Base-by-base conservation (phyloP, 2,888 invertebrate species). In the Odiellus spinosus region DNA sequence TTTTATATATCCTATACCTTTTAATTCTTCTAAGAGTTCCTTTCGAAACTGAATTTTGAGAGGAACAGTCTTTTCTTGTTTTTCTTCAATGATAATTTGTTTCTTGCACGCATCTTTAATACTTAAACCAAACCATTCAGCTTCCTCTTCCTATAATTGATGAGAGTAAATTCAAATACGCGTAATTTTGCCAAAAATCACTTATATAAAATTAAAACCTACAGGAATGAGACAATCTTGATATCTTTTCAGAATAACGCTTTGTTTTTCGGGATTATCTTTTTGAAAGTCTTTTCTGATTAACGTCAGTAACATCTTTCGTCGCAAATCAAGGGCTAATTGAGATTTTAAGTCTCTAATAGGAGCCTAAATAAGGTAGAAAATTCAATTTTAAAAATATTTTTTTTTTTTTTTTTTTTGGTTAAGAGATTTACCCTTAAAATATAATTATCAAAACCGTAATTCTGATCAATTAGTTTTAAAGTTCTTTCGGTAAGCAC, bases 401-500 rank as follows among this genome's bases (percentile, higher is more conserved):
- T n/a, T n/a, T n/a, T n/a, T n/a, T n/a, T 17, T 17, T 10, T 8
- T 15, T 17, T 36, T 10, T 8, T 2, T 36, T 36, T 10, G 12
- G 12, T 15, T 26, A 26, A 26, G 26, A n/a, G n/a, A n/a, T n/a
- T 48, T 64, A 80, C 82, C 72, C 81, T 81, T 18, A 98, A 72
- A 59, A 98, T 71, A 67, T 98, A 98, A 65, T 82, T 79, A 69
- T 98, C 98, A 60, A 98, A 83, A 8, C 98, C 96, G 69, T 80
- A 81, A 61, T 82, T 75, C 55, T 86, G 76, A 68, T 95, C 82
- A 54, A 98, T 88, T 54, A 88, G 71, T 56, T 75, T 71, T 46
- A 91, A 72, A 1, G 91, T 79, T 56, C 91, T 73, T 47, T 78
- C 74, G 6, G 98, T 98, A 1, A 93, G 79, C 4, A 78, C 74